phyloP scores from a whole-genome alignment of 2,888 invertebrate genomes.

The Caenorhabditis sp. region DNA sequence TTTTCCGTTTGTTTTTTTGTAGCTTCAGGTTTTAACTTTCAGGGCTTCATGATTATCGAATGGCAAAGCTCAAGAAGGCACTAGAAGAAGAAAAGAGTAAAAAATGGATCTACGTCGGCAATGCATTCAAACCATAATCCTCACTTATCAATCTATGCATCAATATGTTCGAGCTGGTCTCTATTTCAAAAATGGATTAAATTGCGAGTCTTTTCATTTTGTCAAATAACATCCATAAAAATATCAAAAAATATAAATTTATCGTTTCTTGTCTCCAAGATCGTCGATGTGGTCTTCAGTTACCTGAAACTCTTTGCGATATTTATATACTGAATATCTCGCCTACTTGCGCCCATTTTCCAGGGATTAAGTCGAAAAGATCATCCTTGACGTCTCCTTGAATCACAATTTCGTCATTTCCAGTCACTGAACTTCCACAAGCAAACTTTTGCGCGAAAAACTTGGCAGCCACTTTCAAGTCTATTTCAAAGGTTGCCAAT shows the following conservation, averaged over 20 bases:
- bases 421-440: slow-evolving; percentile 96
- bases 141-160: too few relatives aligned
- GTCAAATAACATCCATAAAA: slow-evolving; percentile 4
- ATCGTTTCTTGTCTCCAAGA: slow-evolving; percentile 62
- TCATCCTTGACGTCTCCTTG: slow-evolving; percentile 91
- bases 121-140: slow-evolving; percentile 16
- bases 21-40: slow-evolving; percentile 3
- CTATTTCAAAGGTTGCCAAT: slow-evolving; percentile 82
- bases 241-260: slow-evolving; percentile 8
- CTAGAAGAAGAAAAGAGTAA: slow-evolving; percentile 21
- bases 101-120: slow-evolving; percentile 33
- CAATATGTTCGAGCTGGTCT: background rate
- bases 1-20: too few relatives aligned
- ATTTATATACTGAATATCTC: too few relatives aligned
- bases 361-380: slow-evolving; percentile 93
- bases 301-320: too few relatives aligned
- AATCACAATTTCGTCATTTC: slow-evolving; percentile 96
- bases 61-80: slow-evolving; percentile 16
- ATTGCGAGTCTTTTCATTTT: slow-evolving; percentile 10
- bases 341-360: slow-evolving; percentile 87
- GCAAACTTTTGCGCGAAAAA: slow-evolving; percentile 97
- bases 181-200: background rate
- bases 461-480: slow-evolving; percentile 95
- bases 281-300: slow-evolving; percentile 57
- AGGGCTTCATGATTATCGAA: slow-evolving; percentile 31